These are phyloP conservation scores for Semnornis frantzii DNA, from an alignment of 2,113 vertebrate genomes.

Conservation along the genomic window DNA sequence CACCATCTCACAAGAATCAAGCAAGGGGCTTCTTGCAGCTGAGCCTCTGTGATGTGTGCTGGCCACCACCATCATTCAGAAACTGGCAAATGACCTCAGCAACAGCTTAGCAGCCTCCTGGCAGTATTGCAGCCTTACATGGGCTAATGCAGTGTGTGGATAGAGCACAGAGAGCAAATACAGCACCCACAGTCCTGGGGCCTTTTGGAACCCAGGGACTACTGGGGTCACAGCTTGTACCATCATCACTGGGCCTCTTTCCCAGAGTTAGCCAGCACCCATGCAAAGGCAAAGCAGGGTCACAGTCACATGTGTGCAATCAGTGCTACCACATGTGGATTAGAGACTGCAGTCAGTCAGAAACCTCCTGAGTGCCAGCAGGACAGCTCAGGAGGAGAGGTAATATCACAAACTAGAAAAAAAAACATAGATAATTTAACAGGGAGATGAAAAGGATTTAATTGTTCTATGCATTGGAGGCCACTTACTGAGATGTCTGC, in stretches of 20 bases:
- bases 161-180: background rate
- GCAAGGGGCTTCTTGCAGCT: background rate
- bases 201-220: background rate
- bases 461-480: background rate
- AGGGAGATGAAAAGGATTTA: background rate
- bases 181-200: background rate
- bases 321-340: rapidly evolving
- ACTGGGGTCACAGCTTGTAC: rapidly evolving
- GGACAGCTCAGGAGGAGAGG: background rate
- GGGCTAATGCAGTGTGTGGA: rapidly evolving
- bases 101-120: background rate
- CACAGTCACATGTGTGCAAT: rapidly evolving
- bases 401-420: background rate
- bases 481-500: background rate
- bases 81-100: background rate
- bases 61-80: rapidly evolving
- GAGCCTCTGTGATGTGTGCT: rapidly evolving
- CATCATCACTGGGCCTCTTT: rapidly evolving
- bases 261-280: background rate
- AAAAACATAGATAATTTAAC: background rate
- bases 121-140: rapidly evolving
- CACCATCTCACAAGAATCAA: rapidly evolving
- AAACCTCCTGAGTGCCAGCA: background rate
- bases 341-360: rapidly evolving
- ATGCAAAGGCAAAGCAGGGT: rapidly evolving